Conservation (phyloP, 2,113 vertebrate genomes). For the Reinhardtius hippoglossoides region DNA sequence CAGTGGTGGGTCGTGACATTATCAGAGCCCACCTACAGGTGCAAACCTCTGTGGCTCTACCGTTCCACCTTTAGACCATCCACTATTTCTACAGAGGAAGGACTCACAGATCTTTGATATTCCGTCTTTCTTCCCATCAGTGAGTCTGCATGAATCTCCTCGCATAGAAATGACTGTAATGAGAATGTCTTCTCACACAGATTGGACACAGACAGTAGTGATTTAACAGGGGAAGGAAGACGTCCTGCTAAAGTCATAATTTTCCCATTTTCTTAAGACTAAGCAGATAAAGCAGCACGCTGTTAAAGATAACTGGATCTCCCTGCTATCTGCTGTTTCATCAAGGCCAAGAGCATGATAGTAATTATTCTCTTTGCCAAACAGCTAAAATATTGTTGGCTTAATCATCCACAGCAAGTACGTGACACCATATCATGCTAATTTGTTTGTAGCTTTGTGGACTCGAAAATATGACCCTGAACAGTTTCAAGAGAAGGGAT, state of each 20-base stretch:
- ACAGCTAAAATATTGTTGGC: too few relatives aligned
- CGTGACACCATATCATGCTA: too few relatives aligned
- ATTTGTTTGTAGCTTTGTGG: too few relatives aligned
- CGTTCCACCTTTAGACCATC: neutral
- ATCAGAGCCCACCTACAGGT: conserved; percentile 27
- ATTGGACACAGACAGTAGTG: neutral
- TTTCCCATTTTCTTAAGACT: too few relatives aligned
- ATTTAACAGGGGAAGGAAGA: conserved; percentile 5
- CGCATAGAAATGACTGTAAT: neutral
- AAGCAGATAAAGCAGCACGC: neutral
- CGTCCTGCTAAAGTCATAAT: neutral
- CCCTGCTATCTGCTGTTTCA: too few relatives aligned
- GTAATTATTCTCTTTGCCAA: too few relatives aligned
- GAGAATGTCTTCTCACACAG: neutral
- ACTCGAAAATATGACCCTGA: too few relatives aligned
- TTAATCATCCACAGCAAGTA: too few relatives aligned
- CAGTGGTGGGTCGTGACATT: conserved; percentile 24
- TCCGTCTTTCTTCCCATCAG: neutral
- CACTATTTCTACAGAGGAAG: conserved; percentile 3
- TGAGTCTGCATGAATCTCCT: conserved; percentile 17
- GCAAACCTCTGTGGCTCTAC: neutral
- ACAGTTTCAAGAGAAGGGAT: too few relatives aligned
- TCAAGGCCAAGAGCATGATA: too few relatives aligned
- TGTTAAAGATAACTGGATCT: too few relatives aligned
- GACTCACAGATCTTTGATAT: conserved; percentile 10